Evolutionary conservation across 2,113 vertebrate genomes (phyloP), one percentile per base, ranked within the genome.

Genomic region (Labrus mixtus): DNA sequence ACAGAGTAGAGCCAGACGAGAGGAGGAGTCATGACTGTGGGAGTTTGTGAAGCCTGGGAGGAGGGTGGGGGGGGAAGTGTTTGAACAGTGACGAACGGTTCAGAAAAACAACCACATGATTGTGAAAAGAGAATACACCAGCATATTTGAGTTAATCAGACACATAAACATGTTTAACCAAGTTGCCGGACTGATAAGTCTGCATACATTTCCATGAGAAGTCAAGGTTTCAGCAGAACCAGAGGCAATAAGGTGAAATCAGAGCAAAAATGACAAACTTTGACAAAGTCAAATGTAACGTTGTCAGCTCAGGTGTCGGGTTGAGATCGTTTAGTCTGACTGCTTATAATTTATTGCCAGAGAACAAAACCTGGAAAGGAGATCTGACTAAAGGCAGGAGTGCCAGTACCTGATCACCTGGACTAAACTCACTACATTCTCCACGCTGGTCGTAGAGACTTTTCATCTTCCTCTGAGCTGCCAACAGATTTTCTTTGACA

Each of bases 11-110:
- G 39, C 19, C 57, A 25, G 51, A 8, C 1, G 0, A 19, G 68
- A 79, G 87, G 82, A 81, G 88, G 87, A 68, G 73, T 73, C 87
- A 86, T 91, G 90, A 92, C 84, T 10, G n/a, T n/a, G 76, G 39
- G 33, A 10, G 25, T 74, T 82, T 56, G 19, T 60, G n/a, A 45
- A 51, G 8, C 8, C 19, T 57, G 12, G 17, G 46, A 48, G 46
- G 46, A 17, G 17, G 75, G 12, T 15, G 46, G 43, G 46, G 46
- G 46, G 17, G 75, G 73, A 68, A 64, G 36, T 62, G 68, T 55
- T 48, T 68, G 73, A 66, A 90, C 63, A 72, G 43, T 88, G 71
- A 90, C 65, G 85, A 12, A 67, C 43, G 25, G 3, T 13, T 6
- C 1, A 6, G 4, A 64, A 22, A 50, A 12, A 78, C 54, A 61